Evolutionary conservation across 2,888 invertebrate genomes (phyloP).

Genomic region (Zygothrica quintamaculata): DNA sequence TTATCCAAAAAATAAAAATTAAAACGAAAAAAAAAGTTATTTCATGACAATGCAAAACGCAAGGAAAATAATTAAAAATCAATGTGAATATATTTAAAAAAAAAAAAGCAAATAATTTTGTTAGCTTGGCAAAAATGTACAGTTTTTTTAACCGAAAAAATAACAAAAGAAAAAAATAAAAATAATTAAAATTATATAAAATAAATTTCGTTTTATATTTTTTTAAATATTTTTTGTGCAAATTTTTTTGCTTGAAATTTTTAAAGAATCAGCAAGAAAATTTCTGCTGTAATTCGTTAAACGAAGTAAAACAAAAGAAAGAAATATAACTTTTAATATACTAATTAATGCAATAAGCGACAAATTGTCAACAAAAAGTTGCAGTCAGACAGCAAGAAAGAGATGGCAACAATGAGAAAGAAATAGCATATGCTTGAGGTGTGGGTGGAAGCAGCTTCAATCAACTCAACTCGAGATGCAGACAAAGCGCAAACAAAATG

Average conservation of each 20-base stretch:
- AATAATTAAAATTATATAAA: too few species aligned
- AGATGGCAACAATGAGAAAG: not conserved
- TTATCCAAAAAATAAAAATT: not conserved
- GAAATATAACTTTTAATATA: constrained; percentile 56
- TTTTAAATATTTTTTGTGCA: not conserved
- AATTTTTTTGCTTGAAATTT: not conserved
- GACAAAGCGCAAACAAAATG: constrained; percentile 70
- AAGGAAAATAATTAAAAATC: constrained; percentile 60
- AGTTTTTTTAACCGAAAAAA: too few species aligned
- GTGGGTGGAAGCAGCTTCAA: constrained; percentile 58
- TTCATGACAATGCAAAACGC: not conserved
- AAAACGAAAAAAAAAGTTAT: too few species aligned
- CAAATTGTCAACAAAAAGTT: constrained; percentile 34
- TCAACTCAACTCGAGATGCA: constrained; percentile 69
- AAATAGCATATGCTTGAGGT: constrained; percentile 6
- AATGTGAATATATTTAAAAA: constrained; percentile 48
- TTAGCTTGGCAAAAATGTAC: constrained; percentile 24
- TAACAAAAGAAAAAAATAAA: too few species aligned
- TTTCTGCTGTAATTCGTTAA: not conserved
- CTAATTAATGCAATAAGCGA: constrained; percentile 57
- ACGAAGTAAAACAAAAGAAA: constrained; percentile 13
- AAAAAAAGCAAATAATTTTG: constrained; percentile 32
- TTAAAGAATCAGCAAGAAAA: constrained; percentile 48
- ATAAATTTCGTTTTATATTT: not conserved
- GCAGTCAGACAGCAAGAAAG: constrained; percentile 4